These are phyloP conservation scores for Eudasyphora cyanicolor DNA, from an alignment of 2,888 invertebrate species.

Conservation along the genomic window DNA sequence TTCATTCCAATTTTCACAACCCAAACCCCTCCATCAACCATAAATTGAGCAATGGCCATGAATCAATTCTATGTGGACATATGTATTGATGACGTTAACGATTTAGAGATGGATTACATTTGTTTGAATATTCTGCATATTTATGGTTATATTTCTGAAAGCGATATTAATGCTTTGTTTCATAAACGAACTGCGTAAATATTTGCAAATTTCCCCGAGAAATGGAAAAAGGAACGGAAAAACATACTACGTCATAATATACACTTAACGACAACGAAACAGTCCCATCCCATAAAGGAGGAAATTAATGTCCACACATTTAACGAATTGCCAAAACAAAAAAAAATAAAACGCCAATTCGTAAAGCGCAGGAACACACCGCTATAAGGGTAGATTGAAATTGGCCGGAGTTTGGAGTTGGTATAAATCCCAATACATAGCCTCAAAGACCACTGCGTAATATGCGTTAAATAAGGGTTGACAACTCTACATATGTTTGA, in stretches of 20 bases:
- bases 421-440: too few species aligned
- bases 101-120: background rate
- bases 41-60: background rate
- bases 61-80: background rate
- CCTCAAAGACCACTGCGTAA: conserved; percentile 25
- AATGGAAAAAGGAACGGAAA: background rate
- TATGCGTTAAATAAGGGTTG: conserved; percentile 55
- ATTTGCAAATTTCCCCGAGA: conserved; percentile 30
- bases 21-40: background rate
- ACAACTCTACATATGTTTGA: conserved; percentile 7
- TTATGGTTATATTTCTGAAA: background rate
- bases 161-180: conserved; percentile 3
- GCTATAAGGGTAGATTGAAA: conserved; percentile 46
- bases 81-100: too few species aligned
- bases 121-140: background rate
- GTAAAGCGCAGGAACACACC: background rate
- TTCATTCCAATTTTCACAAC: background rate
- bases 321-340: conserved; percentile 32
- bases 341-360: background rate
- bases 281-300: conserved; percentile 42
- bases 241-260: conserved; percentile 54
- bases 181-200: conserved; percentile 31
- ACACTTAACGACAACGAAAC: conserved; percentile 26
- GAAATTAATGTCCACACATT: conserved; percentile 51
- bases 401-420: conserved; percentile 20